Evolutionary conservation across 35 echinoderm and acorn worm genomes (phyloP).

Genomic region (Eucidaris tribuloides): DNA sequence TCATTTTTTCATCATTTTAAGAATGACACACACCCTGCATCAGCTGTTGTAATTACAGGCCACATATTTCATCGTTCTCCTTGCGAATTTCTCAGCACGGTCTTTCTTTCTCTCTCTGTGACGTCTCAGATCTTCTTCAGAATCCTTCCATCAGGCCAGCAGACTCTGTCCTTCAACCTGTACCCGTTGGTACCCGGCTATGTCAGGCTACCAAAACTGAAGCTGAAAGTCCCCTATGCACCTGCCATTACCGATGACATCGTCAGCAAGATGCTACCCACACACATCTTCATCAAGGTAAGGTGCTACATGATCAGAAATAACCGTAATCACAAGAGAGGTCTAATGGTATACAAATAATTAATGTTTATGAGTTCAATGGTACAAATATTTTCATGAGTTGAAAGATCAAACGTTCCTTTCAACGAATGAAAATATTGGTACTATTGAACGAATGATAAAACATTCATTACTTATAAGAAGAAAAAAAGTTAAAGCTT

Average conservation of each 20-base stretch:
- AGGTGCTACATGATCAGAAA: not conserved
- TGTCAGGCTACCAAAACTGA: conserved; percentile 81
- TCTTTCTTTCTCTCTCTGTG: not conserved
- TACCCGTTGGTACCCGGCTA: conserved; percentile 91
- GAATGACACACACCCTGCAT: not conserved
- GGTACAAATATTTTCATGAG: no score
- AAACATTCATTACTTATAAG: no score
- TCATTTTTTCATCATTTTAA: no score
- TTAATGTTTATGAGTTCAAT: no score
- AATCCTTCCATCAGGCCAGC: conserved; percentile 67
- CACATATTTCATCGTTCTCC: not conserved
- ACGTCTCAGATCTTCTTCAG: conserved; percentile 79
- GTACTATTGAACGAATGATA: no score
- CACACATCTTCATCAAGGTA: conserved; percentile 97
- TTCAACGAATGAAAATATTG: no score
- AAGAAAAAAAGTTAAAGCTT: no score
- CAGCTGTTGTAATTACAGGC: not conserved
- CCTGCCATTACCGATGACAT: conserved; percentile 64
- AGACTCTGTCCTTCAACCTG: conserved; percentile 82
- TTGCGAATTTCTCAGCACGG: not conserved
- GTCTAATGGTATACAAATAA: no score
- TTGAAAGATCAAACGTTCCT: no score
- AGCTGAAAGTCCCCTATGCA: conserved; percentile 65
- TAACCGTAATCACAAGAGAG: no score
- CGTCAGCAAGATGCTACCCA: conserved; percentile 74